phyloP scores from a whole-genome alignment of 2,797 vertebrate species.

The Allochrocebus solatus region DNA sequence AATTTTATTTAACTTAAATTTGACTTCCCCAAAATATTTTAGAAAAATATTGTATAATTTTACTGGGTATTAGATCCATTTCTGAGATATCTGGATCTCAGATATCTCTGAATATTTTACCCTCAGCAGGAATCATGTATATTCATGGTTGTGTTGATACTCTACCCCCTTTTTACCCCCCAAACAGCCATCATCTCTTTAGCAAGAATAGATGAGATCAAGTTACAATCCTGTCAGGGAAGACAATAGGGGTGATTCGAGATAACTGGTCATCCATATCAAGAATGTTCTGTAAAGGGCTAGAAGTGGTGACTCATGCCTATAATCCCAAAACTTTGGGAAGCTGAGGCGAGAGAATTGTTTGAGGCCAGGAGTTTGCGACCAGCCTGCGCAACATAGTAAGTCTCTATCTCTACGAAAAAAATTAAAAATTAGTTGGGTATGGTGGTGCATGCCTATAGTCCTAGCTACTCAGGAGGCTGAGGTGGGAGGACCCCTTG shows the following conservation, averaged over 20 bases:
- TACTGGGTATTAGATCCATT: neutral
- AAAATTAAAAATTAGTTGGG: neutral
- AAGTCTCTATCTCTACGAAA: neutral
- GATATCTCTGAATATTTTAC: neutral
- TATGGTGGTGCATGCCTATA: neutral
- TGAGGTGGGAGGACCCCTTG: neutral
- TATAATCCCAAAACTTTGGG: neutral
- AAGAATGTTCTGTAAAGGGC: neutral
- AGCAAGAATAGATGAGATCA: neutral
- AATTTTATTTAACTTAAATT: neutral
- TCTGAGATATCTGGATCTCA: neutral
- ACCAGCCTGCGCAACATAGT: neutral
- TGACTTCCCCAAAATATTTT: neutral
- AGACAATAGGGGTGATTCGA: neutral
- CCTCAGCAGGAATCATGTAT: neutral
- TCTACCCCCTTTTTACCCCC: neutral
- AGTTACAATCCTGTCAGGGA: neutral
- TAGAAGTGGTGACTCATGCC: neutral
- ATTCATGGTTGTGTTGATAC: neutral
- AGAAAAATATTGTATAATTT: conserved; percentile 28
- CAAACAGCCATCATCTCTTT: neutral
- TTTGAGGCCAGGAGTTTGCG: neutral
- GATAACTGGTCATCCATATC: neutral
- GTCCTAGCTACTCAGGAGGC: neutral
- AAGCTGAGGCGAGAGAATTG: neutral